phyloP scores from a whole-genome alignment of 2,888 invertebrate genomes.

The Cactoblastis cactorum region DNA sequence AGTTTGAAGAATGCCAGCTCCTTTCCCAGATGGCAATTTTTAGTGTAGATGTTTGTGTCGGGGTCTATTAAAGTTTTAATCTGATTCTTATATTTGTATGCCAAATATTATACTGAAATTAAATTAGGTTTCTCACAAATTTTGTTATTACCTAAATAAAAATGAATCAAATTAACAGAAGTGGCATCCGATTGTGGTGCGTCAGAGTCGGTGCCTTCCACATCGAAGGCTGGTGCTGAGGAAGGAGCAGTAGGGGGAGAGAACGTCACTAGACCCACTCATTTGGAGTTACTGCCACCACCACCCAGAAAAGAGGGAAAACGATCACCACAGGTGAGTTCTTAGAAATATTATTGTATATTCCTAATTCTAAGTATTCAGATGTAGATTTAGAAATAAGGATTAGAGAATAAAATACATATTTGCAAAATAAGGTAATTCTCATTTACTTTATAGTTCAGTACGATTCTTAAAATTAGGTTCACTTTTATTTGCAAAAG shows the following conservation, averaged over 20 bases:
- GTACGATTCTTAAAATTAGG: no score
- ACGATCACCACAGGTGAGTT: slow-evolving; percentile 47
- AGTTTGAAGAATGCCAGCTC: no score
- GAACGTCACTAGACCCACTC: slow-evolving; percentile 48
- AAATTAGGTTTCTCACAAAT: background rate
- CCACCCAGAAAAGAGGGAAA: slow-evolving; percentile 63
- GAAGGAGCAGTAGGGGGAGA: slow-evolving; percentile 39
- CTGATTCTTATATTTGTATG: background rate
- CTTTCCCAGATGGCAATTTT: no score
- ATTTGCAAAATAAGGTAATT: no score
- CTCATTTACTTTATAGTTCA: no score
- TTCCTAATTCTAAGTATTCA: no score
- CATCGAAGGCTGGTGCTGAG: slow-evolving; percentile 53
- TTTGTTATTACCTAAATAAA: no score
- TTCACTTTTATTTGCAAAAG: no score
- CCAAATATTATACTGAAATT: background rate
- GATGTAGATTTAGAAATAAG: no score
- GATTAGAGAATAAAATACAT: no score
- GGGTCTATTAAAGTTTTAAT: no score
- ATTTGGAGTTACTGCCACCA: slow-evolving; percentile 70
- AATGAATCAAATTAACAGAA: slow-evolving; percentile 38
- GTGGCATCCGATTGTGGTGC: slow-evolving; percentile 58
- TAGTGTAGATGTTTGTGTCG: no score
- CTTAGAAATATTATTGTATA: background rate
- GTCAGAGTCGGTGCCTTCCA: slow-evolving; percentile 55